Evolutionary conservation across 2,888 invertebrate species (phyloP).

Genomic region (Tanytarsus gracilentus): DNA sequence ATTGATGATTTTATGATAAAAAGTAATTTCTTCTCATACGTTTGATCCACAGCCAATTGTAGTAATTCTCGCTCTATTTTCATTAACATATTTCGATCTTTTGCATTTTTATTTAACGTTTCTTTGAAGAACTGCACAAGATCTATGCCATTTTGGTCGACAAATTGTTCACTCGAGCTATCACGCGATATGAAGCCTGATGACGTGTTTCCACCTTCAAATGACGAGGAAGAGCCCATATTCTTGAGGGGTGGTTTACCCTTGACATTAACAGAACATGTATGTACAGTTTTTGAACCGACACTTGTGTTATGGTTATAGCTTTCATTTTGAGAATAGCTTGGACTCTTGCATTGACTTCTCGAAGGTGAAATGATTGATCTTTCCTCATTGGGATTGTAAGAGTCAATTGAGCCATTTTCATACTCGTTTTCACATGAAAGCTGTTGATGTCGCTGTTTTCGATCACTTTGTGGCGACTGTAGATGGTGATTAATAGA

Average conservation of each 20-base stretch:
- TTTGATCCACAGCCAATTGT: slow-evolving; percentile 70
- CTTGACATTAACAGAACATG: slow-evolving; percentile 25
- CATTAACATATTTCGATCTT: slow-evolving; percentile 75
- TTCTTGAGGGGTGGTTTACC: slow-evolving; percentile 43
- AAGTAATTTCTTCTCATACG: slow-evolving; percentile 48
- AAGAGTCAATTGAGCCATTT: neutral
- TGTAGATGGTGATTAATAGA: slow-evolving; percentile 6
- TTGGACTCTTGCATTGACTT: slow-evolving; percentile 19
- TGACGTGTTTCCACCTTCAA: slow-evolving; percentile 46
- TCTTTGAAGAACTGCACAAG: slow-evolving; percentile 80
- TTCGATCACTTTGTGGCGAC: neutral
- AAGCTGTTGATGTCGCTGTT: slow-evolving; percentile 24
- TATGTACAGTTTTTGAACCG: neutral
- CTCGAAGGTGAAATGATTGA: slow-evolving; percentile 26
- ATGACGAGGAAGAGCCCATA: slow-evolving; percentile 42
- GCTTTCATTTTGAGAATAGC: slow-evolving; percentile 24
- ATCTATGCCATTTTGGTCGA: slow-evolving; percentile 67
- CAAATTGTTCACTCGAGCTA: slow-evolving; percentile 64
- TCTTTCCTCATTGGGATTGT: slow-evolving; percentile 22
- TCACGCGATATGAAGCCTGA: slow-evolving; percentile 54
- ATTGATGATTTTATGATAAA: neutral
- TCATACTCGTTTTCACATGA: neutral
- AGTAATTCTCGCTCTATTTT: slow-evolving; percentile 82
- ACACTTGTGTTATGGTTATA: slow-evolving; percentile 19
- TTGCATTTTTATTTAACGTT: slow-evolving; percentile 81